Evolutionary conservation across 2,797 vertebrate genomes (phyloP), one percentile per base, ranked within the genome.

Genomic region (Gouania willdenowi): DNA sequence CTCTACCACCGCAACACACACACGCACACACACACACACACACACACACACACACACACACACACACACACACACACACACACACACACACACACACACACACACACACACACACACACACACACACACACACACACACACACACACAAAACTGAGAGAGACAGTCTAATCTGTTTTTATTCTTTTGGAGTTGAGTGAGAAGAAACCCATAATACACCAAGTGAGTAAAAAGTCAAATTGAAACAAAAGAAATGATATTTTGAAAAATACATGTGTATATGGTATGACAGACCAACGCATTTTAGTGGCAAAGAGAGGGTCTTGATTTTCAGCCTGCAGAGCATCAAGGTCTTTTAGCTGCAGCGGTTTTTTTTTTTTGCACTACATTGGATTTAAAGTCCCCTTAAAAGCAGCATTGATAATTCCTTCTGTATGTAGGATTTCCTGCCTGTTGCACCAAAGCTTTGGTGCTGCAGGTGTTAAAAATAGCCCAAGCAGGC

Each of bases 401-500:
- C 26, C 1, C 8, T 27, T 12, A 2, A 16, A 28, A 6, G 8
- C 5, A 10, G 13, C 16, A n/a, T 23, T 19, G 21, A 42, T 10
- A 37, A 28, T 14, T 14, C 13, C 13, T 14, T 14, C 13, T 14
- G 13, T 14, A 14, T 14, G 2, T 13, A 14, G n/a, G n/a, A n/a
- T n/a, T n/a, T n/a, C n/a, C n/a, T n/a, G n/a, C n/a, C n/a, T n/a
- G n/a, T n/a, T n/a, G n/a, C n/a, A n/a, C n/a, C n/a, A 24, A 2
- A 24, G 1, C 16, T 26, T 8, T 11, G 6, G 14, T 8, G 16
- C 6, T 53, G 1, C 12, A 2, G 15, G 3, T 32, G 29, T 41
- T 58, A 40, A 59, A 55, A 70, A 65, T 34, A 61, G n/a, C n/a
- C n/a, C n/a, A n/a, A n/a, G n/a, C n/a, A n/a, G 39, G 42, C n/a